Evolutionary conservation across 2,113 vertebrate genomes (phyloP), one percentile per base, ranked within the genome.

Genomic region (Piprites chloris): DNA sequence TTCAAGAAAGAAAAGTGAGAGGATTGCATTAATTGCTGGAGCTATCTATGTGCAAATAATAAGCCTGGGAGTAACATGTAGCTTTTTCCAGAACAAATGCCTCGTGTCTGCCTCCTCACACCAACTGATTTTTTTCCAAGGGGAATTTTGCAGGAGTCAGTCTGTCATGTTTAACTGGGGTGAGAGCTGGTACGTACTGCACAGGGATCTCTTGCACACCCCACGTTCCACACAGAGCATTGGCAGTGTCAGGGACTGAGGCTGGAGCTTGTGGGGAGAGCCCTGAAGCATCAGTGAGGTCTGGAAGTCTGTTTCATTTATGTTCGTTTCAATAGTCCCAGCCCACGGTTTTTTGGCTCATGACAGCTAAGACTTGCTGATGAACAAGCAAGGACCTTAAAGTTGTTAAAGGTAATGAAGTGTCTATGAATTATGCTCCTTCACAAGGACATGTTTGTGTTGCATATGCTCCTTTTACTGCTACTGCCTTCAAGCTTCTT

Each of bases 381-480:
- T 81, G 92, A 95, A 94, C 95, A 96, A 88, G 81, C 72, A 88
- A 96, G 65, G 72, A 77, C 83, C 90, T 79, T 53, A 65, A 88
- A 95, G 76, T 50, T 92, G 68, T 92, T 93, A 79, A 92, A 86
- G 88, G 90, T 93, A 96, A 93, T 95, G 87, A 96, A 95, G 88
- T 96, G 88, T 83, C 85, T 71, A 23, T 96, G 91, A 96, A 93
- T 93, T 93, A 94, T 62, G 28, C 55, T 80, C 67, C 63, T 94
- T 79, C 71, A 63, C 92, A 95, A 94, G 94, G 94, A 87, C 87
- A 35, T 56, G 63, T 77, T 96, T 94, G 30, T 61, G 77, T 91
- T 94, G 90, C 79, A 33, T 94, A 78, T 87, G 53, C 69, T 94
- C 26, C 44, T 94, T 81, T 92, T 91, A 90, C 79, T 93, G 83